Evolutionary conservation across 1,140 invertebrate species (phyloP).

Genomic region (Sesamia nonagrioides): DNA sequence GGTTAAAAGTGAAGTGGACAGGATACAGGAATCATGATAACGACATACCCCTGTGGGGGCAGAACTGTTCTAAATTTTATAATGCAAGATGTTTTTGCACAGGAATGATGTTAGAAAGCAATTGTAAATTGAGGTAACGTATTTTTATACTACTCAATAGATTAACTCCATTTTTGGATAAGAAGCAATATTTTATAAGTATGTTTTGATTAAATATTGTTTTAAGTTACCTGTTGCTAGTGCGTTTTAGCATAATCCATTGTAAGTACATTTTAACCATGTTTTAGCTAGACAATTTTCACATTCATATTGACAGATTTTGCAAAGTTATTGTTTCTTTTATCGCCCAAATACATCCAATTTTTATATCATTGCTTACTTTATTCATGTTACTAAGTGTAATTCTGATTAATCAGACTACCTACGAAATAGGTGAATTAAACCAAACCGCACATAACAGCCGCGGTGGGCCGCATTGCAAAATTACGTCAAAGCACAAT

Average conservation of each 20-base stretch:
- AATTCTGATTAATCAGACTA: no score
- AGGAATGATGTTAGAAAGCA: constrained; percentile 40
- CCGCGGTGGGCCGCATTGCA: no score
- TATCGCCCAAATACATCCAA: background rate
- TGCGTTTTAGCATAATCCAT: constrained; percentile 31
- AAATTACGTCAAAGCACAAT: no score
- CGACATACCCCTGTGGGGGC: constrained; percentile 1
- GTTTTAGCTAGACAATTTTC: background rate
- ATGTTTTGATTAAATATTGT: background rate
- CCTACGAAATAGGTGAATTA: no score
- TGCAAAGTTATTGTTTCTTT: background rate
- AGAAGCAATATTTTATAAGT: constrained; percentile 24
- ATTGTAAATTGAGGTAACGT: constrained; percentile 20
- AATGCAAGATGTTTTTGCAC: constrained; percentile 33
- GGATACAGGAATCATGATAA: constrained; percentile 83
- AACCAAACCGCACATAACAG: no score
- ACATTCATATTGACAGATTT: background rate
- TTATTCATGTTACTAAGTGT: background rate
- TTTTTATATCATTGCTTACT: constrained; percentile 8
- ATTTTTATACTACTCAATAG: constrained; percentile 48
- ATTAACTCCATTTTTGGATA: constrained; percentile 23
- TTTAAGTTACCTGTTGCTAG: constrained; percentile 23
- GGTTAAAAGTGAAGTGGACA: constrained; percentile 87
- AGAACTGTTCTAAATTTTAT: background rate
- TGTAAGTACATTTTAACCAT: background rate